A percentile compares a stretch with the other conserved stretches of the same genome.
phyloP scores from a whole-genome alignment of 1,140 invertebrate species.

The Conus ventricosus region DNA sequence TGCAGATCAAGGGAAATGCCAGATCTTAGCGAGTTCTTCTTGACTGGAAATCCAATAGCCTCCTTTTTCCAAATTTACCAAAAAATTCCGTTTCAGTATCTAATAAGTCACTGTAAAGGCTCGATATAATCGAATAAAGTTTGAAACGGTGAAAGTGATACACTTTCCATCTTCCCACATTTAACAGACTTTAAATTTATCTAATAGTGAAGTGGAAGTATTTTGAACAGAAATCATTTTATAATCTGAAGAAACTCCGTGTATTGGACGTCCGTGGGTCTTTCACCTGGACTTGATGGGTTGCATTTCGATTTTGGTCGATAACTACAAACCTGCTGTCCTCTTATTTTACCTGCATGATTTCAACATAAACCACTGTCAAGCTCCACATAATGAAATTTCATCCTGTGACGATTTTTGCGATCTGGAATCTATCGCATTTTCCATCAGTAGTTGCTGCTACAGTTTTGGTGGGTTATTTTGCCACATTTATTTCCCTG shows the following conservation, averaged over 20 bases:
- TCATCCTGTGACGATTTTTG: slow-evolving; percentile 20
- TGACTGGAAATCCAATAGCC: not conserved
- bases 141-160: not conserved
- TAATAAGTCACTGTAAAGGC: no score
- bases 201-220: not conserved
- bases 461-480: slow-evolving; percentile 50
- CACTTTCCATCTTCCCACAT: not conserved
- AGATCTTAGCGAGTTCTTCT: not conserved
- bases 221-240: not conserved
- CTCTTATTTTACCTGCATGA: no score
- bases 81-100: no score
- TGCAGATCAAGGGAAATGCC: not conserved
- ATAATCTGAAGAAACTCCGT: not conserved
- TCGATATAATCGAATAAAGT: not conserved
- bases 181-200: not conserved
- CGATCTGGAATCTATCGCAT: slow-evolving; percentile 25
- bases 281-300: not conserved
- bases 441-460: slow-evolving; percentile 42
- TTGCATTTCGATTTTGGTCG: no score
- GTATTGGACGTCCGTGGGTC: not conserved
- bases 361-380: not conserved
- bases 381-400: not conserved
- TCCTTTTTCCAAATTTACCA: not conserved
- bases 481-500: not conserved
- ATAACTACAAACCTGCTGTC: no score